Percentiles rank a stretch among this genome's conserved stretches.
Conservation (phyloP, 1,140 invertebrate species). For the Euwallacea fornicatus region DNA sequence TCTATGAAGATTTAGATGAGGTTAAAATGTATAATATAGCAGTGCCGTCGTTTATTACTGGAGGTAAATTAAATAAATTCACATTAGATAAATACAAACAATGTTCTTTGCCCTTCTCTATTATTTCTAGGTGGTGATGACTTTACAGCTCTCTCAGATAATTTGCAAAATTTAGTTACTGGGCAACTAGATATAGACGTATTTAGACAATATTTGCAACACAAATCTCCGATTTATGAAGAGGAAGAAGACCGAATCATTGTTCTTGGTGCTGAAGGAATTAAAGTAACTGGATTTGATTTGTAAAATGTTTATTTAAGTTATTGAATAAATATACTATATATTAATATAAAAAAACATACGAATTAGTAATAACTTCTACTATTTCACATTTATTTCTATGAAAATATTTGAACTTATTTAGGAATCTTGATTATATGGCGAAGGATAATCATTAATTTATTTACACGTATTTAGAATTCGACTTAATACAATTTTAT, state of each 20-base stretch:
- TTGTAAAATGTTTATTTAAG: too few species aligned
- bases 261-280: conserved; percentile 22
- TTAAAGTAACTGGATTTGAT: not conserved
- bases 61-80: conserved; percentile 8
- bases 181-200: conserved; percentile 45
- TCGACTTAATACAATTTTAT: conserved; percentile 23
- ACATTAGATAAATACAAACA: not conserved
- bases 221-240: conserved; percentile 49
- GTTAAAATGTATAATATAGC: conserved; percentile 64
- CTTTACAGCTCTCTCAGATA: conserved; percentile 51
- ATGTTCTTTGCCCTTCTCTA: not conserved
- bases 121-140: conserved; percentile 64
- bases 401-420: too few species aligned
- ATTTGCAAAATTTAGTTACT: conserved; percentile 42
- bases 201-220: conserved; percentile 50
- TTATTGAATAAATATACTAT: too few species aligned
- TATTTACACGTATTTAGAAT: too few species aligned
- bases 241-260: conserved; percentile 52
- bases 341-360: too few species aligned
- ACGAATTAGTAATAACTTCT: too few species aligned
- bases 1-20: conserved; percentile 58
- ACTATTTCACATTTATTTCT: too few species aligned
- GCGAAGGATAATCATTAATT: too few species aligned
- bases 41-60: conserved; percentile 63
- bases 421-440: too few species aligned